A percentile compares a stretch with the other conserved stretches of the same genome.
Conservation (phyloP, 1,140 invertebrate genomes). For the Tetranychus cinnabarinus region DNA sequence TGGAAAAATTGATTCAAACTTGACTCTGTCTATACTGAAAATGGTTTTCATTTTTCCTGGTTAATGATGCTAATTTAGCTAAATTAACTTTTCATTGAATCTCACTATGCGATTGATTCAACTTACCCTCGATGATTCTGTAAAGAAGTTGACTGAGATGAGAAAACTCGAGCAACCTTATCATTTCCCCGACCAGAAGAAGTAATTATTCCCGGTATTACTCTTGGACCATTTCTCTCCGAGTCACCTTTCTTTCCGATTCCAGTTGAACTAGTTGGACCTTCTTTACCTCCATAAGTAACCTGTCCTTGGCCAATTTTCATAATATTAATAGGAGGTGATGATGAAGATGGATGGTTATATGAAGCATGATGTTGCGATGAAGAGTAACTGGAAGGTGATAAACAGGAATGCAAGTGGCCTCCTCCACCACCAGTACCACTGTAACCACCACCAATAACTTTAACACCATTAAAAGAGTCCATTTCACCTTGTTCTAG, state of each 20-base stretch:
- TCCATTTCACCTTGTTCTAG: neutral
- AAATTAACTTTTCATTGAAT: too few species aligned
- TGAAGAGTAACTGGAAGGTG: too few species aligned
- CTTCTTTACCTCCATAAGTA: neutral
- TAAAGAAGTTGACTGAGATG: neutral
- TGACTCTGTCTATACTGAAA: too few species aligned
- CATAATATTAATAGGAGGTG: neutral
- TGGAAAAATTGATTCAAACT: too few species aligned
- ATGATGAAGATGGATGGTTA: neutral
- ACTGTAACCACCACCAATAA: neutral
- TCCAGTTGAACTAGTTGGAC: neutral
- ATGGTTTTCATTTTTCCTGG: too few species aligned
- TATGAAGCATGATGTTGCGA: neutral
- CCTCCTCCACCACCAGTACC: neutral
- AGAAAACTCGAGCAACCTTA: neutral
- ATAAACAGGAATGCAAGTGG: too few species aligned
- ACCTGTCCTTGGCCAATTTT: neutral
- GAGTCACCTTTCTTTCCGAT: neutral
- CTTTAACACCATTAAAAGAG: neutral
- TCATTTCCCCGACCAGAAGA: constrained; percentile 18
- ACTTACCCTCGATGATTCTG: neutral
- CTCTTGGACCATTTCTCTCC: constrained; percentile 31
- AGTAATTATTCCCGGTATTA: constrained; percentile 35
- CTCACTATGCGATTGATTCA: neutral
- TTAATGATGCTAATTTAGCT: too few species aligned